These are phyloP conservation scores for Andrena praecox DNA, from an alignment of 2,888 invertebrate species.

Conservation along the genomic window DNA sequence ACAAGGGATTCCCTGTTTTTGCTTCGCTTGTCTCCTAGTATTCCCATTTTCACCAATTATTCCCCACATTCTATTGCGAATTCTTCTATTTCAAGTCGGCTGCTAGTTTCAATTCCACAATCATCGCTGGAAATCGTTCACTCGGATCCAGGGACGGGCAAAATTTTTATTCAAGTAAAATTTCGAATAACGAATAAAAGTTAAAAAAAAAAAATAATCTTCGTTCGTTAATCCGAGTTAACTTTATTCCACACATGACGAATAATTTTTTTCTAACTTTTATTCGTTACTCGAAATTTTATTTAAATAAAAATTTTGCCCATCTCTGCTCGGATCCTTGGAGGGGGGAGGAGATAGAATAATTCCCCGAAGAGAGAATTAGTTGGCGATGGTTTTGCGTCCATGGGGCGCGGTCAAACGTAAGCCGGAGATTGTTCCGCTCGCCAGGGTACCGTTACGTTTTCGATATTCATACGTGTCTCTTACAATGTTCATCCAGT, in stretches of 20 bases:
- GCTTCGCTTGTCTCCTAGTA: background rate
- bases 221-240: no score
- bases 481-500: background rate
- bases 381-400: background rate
- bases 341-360: background rate
- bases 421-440: background rate
- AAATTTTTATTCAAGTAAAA: no score
- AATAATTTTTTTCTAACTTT: no score
- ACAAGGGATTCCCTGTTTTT: slow-evolving; percentile 15
- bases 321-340: background rate
- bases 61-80: background rate
- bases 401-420: background rate
- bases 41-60: background rate
- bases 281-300: no score
- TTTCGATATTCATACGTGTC: slow-evolving; percentile 32
- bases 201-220: no score
- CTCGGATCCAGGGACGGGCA: background rate
- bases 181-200: no score
- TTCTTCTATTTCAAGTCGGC: background rate
- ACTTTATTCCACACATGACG: no score
- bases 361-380: background rate
- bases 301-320: no score
- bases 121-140: background rate
- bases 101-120: background rate
- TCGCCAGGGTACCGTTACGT: slow-evolving; percentile 8